phyloP scores from a whole-genome alignment of 2,113 vertebrate genomes.

The Daubentonia madagascariensis region DNA sequence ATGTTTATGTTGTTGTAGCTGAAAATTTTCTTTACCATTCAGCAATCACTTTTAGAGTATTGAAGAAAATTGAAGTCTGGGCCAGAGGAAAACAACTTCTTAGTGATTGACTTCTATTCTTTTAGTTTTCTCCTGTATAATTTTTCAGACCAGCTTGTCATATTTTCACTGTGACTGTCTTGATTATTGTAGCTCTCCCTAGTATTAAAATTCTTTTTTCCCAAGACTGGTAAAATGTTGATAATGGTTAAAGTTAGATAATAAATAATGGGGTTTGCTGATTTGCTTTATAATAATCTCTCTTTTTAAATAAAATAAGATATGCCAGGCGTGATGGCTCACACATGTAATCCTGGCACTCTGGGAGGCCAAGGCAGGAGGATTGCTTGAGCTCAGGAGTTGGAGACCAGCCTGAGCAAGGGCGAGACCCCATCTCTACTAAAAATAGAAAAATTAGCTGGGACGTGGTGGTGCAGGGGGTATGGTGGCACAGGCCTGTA shows the following conservation, averaged over 20 bases:
- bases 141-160: not conserved
- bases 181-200: not conserved
- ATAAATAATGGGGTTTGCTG: not conserved
- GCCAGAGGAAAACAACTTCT: not conserved
- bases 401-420: no score
- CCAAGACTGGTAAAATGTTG: not conserved
- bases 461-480: no score
- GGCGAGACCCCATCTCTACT: no score
- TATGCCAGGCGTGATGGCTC: no score
- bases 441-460: no score
- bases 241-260: not conserved
- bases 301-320: slow-evolving; percentile 30
- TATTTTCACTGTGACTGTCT: not conserved
- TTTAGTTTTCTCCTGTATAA: not conserved
- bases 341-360: no score
- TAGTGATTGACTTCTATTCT: not conserved
- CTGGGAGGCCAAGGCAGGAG: no score
- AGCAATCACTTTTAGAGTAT: not conserved
- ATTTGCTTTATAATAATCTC: not conserved
- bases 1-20: not conserved
- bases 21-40: not conserved
- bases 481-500: no score
- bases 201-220: not conserved
- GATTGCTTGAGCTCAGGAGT: no score
- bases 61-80: not conserved